phyloP scores from a whole-genome alignment of 2,797 vertebrate genomes.

The Petrocephalus schoutedeni region DNA sequence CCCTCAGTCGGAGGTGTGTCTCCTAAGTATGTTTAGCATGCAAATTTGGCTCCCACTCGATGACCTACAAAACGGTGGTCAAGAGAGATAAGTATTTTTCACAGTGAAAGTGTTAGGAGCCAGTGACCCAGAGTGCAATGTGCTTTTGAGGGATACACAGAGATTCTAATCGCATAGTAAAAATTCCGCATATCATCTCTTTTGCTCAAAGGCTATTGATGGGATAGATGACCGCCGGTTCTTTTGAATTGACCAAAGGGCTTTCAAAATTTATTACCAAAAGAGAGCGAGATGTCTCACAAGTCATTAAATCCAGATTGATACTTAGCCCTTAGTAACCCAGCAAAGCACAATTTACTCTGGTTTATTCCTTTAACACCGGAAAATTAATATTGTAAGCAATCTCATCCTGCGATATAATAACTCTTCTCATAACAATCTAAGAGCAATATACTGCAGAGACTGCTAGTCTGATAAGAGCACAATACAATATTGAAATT shows the following conservation, averaged over 20 bases:
- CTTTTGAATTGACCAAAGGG: neutral
- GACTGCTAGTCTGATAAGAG: neutral
- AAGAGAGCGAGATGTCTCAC: neutral
- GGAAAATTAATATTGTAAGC: constrained; percentile 17
- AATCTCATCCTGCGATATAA: neutral
- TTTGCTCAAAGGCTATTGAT: constrained; percentile 52
- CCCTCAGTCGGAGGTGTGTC: constrained; percentile 63
- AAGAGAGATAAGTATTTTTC: constrained; percentile 64
- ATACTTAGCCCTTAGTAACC: neutral
- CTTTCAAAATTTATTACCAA: neutral
- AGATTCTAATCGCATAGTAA: neutral
- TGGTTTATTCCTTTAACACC: neutral
- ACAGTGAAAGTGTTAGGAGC: constrained; percentile 67
- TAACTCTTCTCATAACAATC: neutral
- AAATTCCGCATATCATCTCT: constrained; percentile 42
- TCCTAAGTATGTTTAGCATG: constrained; percentile 42
- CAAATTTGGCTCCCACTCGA: constrained; percentile 59
- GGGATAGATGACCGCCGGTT: constrained; percentile 38
- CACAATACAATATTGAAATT: neutral
- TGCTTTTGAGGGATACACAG: neutral
- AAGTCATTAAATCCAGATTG: neutral
- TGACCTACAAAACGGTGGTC: constrained; percentile 75
- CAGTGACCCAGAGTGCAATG: constrained; percentile 37
- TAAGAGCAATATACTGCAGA: neutral
- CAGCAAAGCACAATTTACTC: constrained; percentile 11